Percentiles rank a stretch among this genome's conserved stretches.
Evolutionary conservation across 2,888 invertebrate genomes (phyloP).

Genomic region (Catocala sponsa): DNA sequence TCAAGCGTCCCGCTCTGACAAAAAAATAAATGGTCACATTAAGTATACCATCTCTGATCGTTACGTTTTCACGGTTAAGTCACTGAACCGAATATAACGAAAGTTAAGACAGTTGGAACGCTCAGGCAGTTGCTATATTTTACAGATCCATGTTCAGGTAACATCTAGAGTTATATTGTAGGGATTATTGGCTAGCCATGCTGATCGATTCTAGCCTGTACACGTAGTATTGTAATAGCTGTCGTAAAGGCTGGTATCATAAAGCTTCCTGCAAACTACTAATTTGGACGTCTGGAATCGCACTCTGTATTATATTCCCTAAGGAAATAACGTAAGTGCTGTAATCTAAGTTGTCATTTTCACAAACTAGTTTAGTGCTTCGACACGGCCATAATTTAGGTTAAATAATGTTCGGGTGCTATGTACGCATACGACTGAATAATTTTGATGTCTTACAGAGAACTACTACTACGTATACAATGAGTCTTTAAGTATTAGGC

Average conservation of each 20-base stretch:
- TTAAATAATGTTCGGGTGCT: slow-evolving; percentile 15
- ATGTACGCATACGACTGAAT: background rate
- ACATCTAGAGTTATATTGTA: too few relatives aligned
- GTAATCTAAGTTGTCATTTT: slow-evolving; percentile 50
- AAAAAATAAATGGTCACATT: too few relatives aligned
- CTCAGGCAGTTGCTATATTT: too few relatives aligned
- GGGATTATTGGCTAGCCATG: too few relatives aligned
- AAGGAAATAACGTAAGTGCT: slow-evolving; percentile 57
- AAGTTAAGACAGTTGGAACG: too few relatives aligned
- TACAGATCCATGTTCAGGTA: too few relatives aligned
- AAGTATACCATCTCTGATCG: too few relatives aligned
- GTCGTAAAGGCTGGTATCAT: slow-evolving; percentile 16
- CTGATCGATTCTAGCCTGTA: too few relatives aligned
- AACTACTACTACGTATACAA: background rate
- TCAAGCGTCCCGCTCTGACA: too few relatives aligned
- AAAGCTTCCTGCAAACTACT: slow-evolving; percentile 27
- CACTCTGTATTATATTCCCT: slow-evolving; percentile 49
- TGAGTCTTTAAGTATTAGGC: background rate
- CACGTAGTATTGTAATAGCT: slow-evolving; percentile 14
- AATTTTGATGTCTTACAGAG: slow-evolving; percentile 4
- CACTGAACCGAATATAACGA: too few relatives aligned
- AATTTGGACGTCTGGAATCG: slow-evolving; percentile 40
- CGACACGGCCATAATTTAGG: slow-evolving; percentile 29
- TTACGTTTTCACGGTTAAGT: too few relatives aligned
- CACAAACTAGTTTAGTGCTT: slow-evolving; percentile 33